Conservation (phyloP, 2,888 invertebrate genomes). For the Eumacrocentrus americanus region DNA sequence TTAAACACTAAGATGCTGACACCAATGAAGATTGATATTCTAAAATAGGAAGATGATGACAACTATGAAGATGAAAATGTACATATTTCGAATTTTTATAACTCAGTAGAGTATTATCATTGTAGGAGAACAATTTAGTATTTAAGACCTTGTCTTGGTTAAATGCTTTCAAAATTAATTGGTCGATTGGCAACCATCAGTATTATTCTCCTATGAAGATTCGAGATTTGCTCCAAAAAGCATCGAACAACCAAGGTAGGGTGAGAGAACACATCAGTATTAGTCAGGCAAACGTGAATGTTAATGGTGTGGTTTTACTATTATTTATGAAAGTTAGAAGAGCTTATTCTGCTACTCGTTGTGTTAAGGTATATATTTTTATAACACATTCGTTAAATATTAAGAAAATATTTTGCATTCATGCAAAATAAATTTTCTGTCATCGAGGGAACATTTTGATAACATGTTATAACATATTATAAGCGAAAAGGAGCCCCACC, state of each 20-base stretch:
- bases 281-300: background rate
- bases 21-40: slow-evolving; percentile 25
- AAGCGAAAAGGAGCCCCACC: no score
- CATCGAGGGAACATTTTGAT: no score
- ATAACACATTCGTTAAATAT: no score
- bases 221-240: background rate
- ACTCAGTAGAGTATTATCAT: no score
- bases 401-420: no score
- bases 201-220: no score
- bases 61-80: slow-evolving; percentile 11
- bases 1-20: background rate
- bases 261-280: slow-evolving; percentile 3
- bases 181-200: background rate
- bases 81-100: background rate
- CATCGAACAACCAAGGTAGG: slow-evolving; percentile 18
- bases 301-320: background rate
- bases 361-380: no score
- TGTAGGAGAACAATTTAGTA: background rate
- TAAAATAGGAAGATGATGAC: slow-evolving; percentile 16
- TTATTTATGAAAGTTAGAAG: no score
- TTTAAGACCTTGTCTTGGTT: no score
- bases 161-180: background rate
- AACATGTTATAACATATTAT: no score
- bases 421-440: no score
- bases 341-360: no score